Evolutionary conservation across 2,888 invertebrate species (phyloP).

Genomic region (Coecobrya sp.): DNA sequence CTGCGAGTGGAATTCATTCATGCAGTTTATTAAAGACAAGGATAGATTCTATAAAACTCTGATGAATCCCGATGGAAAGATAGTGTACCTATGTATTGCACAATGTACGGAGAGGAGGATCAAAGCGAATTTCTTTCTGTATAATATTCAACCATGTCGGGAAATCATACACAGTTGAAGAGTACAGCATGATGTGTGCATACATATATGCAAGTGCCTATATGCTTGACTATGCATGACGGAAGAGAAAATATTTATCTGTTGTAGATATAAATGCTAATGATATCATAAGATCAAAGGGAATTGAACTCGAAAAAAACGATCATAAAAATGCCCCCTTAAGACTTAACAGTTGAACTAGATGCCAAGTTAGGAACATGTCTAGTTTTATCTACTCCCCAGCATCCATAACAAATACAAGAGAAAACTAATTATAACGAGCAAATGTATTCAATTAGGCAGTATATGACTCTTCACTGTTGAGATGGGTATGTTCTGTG

Average conservation of each 20-base stretch:
- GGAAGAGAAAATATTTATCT: background rate
- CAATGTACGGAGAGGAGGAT: background rate
- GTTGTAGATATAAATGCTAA: constrained; percentile 54
- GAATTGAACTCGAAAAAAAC: constrained; percentile 40
- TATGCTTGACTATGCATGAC: background rate
- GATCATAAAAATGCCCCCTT: constrained; percentile 38
- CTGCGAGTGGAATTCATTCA: background rate
- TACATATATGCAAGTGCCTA: background rate
- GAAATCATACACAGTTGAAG: background rate
- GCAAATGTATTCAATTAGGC: background rate
- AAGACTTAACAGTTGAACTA: constrained; percentile 7
- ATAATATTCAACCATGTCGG: background rate
- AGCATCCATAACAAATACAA: background rate
- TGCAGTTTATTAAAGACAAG: constrained; percentile 6
- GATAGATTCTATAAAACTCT: background rate
- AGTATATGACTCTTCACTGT: background rate
- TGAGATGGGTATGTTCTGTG: background rate
- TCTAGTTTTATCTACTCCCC: background rate
- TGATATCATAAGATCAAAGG: constrained; percentile 54
- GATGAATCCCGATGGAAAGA: constrained; percentile 10
- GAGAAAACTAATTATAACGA: background rate
- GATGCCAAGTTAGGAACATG: background rate
- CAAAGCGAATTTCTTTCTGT: background rate
- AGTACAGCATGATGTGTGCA: background rate
- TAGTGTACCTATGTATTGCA: background rate